Conservation (phyloP, 2,113 vertebrate genomes). For the Oenanthe oenanthe region DNA sequence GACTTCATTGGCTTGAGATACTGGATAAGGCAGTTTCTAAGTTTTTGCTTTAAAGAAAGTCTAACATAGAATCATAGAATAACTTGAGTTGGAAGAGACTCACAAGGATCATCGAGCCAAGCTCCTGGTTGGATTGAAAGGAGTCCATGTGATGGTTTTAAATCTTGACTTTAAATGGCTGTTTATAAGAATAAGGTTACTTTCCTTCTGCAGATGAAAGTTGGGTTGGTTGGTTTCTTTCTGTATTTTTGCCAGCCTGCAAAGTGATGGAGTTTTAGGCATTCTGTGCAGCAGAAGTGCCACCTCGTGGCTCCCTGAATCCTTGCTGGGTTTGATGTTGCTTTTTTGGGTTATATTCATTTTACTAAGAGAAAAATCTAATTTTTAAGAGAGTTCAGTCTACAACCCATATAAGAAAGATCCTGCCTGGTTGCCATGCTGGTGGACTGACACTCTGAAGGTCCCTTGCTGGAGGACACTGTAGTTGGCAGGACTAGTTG, state of each 20-base stretch:
- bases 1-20: background rate
- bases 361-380: background rate
- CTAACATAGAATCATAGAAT: background rate
- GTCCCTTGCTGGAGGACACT: background rate
- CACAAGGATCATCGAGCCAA: background rate
- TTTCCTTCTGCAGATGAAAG: background rate
- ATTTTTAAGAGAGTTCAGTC: background rate
- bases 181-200: background rate
- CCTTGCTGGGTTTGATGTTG: background rate
- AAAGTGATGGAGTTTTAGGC: constrained; percentile 32
- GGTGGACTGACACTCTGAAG: background rate
- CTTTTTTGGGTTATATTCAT: background rate
- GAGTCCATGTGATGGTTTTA: background rate
- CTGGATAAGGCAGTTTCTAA: background rate
- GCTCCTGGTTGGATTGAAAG: background rate
- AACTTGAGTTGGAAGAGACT: background rate
- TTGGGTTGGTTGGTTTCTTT: background rate
- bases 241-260: constrained; percentile 66
- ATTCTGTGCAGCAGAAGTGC: constrained; percentile 54
- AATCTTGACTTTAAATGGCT: background rate
- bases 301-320: constrained; percentile 53
- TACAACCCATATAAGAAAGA: background rate
- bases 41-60: background rate
- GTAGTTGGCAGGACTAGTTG: background rate
- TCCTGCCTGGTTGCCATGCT: background rate